phyloP scores from a whole-genome alignment of 1,140 invertebrate species.

The Drosophila bocqueti region DNA sequence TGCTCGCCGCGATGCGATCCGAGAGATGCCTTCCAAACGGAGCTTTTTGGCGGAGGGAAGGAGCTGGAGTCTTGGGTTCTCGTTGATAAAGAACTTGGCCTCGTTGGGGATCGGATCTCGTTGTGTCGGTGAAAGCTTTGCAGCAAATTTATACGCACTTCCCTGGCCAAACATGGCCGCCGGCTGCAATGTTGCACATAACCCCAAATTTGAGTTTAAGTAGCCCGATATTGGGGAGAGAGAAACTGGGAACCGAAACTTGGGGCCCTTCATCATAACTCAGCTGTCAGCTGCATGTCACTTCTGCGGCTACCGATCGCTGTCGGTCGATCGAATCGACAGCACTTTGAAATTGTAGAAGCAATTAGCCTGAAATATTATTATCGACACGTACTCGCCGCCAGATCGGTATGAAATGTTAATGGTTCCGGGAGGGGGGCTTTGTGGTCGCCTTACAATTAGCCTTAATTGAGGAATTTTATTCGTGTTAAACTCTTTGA shows the following conservation, averaged over 20 bases:
- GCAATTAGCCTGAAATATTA: conserved; percentile 82
- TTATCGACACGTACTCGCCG: conserved; percentile 77
- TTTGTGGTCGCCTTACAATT: conserved; percentile 69
- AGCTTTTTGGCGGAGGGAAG: conserved; percentile 15
- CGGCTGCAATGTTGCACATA: conserved; percentile 56
- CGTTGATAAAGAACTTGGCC: conserved; percentile 45
- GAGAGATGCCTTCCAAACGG: conserved; percentile 30
- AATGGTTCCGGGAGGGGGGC: conserved; percentile 12
- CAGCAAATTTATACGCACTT: conserved; percentile 80
- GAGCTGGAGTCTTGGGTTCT: not conserved
- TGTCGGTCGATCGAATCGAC: conserved; percentile 54
- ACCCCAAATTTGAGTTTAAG: conserved; percentile 74
- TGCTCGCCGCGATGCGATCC: conserved; percentile 35
- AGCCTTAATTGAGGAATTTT: conserved; percentile 77
- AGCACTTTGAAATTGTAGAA: conserved; percentile 73
- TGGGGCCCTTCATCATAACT: conserved; percentile 70
- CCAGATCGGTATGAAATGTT: conserved; percentile 34
- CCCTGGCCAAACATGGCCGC: conserved; percentile 67
- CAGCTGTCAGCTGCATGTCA: conserved; percentile 84
- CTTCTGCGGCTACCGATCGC: conserved; percentile 79
- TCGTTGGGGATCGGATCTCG: conserved; percentile 46
- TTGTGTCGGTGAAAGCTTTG: conserved; percentile 74
- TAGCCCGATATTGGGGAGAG: conserved; percentile 44
- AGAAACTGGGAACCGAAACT: not conserved
- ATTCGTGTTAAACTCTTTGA: conserved; percentile 83